phyloP scores from a whole-genome alignment of 2,888 invertebrate species.

The Psococerastis gibbosa region DNA sequence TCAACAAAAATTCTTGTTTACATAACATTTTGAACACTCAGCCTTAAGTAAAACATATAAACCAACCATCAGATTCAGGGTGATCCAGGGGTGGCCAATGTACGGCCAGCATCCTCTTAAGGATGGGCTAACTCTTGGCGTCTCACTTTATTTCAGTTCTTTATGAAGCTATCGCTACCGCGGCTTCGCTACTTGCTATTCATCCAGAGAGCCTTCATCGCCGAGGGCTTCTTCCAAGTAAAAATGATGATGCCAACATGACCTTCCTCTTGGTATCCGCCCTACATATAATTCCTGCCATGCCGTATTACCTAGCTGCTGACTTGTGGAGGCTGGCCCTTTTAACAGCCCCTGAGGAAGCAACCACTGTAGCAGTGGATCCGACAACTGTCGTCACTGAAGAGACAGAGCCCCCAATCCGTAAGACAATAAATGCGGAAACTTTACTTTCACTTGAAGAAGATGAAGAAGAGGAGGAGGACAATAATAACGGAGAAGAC shows the following conservation, averaged over 20 bases:
- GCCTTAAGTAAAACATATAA: no score
- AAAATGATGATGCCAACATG: background rate
- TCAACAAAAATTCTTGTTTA: no score
- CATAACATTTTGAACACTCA: no score
- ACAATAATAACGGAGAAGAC: background rate
- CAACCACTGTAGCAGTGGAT: background rate
- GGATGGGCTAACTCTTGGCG: no score
- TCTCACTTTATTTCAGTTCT: background rate
- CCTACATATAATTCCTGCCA: conserved; percentile 4
- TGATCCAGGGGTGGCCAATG: no score
- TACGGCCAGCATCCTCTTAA: no score
- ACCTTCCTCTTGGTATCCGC: background rate
- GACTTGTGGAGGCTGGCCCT: conserved; percentile 1
- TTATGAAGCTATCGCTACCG: background rate
- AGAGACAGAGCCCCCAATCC: background rate
- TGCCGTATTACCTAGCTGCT: background rate
- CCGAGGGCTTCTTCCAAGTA: background rate
- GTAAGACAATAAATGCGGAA: no score
- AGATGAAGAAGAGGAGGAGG: background rate
- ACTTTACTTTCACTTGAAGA: background rate
- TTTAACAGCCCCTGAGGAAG: background rate
- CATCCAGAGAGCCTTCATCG: background rate
- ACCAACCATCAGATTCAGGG: no score
- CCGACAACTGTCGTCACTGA: background rate
- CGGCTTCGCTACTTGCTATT: background rate